These are phyloP conservation scores for Aulostomus chinensis DNA, from an alignment of 2,797 vertebrate genomes.

Conservation along the genomic window DNA sequence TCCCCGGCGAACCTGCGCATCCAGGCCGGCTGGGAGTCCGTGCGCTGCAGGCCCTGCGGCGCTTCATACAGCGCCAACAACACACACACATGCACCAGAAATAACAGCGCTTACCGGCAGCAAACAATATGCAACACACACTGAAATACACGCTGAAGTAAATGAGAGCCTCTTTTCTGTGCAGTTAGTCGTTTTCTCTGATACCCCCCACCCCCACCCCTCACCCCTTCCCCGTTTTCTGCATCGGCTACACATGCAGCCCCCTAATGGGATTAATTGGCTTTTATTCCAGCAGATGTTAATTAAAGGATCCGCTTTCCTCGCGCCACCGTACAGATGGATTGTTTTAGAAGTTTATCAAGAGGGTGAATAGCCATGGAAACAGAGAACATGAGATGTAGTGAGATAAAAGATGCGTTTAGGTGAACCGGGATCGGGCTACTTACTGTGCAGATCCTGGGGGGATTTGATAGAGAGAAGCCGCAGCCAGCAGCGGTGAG, in stretches of 20 bases:
- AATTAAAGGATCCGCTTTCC: constrained; percentile 11
- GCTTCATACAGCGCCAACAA: background rate
- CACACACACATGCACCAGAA: background rate
- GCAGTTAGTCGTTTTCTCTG: constrained; percentile 3
- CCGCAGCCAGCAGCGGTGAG: constrained; percentile 32
- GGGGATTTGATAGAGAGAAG: constrained; percentile 11
- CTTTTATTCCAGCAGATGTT: constrained; percentile 25
- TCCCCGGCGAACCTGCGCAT: constrained; percentile 44
- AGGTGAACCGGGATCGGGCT: constrained; percentile 27
- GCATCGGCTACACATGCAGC: constrained; percentile 33
- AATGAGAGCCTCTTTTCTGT: constrained; percentile 13
- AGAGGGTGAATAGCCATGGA: too few relatives aligned
- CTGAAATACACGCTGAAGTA: background rate
- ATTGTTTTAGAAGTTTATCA: too few relatives aligned
- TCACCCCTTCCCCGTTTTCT: constrained; percentile 30
- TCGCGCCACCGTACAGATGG: background rate
- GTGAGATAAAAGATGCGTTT: constrained; percentile 21
- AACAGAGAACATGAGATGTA: constrained; percentile 1
- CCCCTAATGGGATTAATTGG: constrained; percentile 42
- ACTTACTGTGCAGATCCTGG: constrained; percentile 60
- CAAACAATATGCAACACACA: background rate
- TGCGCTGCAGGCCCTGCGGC: constrained; percentile 36
- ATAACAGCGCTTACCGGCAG: background rate
- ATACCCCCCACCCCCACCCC: background rate
- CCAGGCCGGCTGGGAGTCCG: constrained; percentile 32